Percentiles rank a stretch among this genome's conserved stretches.
phyloP scores from a whole-genome alignment of 1,140 invertebrate species.

The Magallana gigas region DNA sequence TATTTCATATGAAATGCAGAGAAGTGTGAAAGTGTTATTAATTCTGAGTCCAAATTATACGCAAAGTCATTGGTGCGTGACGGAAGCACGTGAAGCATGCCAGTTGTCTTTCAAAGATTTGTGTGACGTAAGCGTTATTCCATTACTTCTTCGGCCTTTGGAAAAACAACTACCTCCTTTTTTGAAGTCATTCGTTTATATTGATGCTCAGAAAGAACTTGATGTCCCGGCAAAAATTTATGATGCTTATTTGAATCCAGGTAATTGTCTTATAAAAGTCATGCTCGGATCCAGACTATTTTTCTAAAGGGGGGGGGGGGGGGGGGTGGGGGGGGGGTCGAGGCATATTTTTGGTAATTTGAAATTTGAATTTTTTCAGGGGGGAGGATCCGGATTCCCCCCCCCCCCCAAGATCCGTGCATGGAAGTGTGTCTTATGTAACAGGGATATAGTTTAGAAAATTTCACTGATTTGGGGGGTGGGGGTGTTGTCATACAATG shows the following conservation, averaged over 20 bases:
- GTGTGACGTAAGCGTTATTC: not conserved
- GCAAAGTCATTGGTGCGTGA: constrained; percentile 36
- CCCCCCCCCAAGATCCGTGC: too few relatives aligned
- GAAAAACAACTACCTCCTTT: constrained; percentile 12
- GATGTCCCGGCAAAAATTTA: constrained; percentile 30
- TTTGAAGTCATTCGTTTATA: constrained; percentile 25
- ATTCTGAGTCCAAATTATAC: constrained; percentile 39
- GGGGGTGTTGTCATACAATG: too few relatives aligned
- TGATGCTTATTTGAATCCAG: constrained; percentile 37
- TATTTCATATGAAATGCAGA: constrained; percentile 17
- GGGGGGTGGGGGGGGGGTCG: too few relatives aligned
- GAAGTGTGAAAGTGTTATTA: constrained; percentile 18
- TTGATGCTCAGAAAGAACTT: constrained; percentile 27
- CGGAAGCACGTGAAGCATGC: constrained; percentile 10
- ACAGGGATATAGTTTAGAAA: too few relatives aligned
- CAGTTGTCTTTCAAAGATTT: not conserved
- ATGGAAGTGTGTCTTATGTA: too few relatives aligned
- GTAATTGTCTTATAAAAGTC: not conserved
- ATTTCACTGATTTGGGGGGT: too few relatives aligned
- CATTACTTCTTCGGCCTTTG: constrained; percentile 7
- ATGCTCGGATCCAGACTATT: too few relatives aligned
- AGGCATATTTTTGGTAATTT: too few relatives aligned
- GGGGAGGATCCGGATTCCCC: too few relatives aligned
- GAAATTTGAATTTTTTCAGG: too few relatives aligned
- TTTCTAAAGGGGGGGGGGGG: too few relatives aligned